phyloP scores from a whole-genome alignment of 2,888 invertebrate species.

The Mayetiola destructor region DNA sequence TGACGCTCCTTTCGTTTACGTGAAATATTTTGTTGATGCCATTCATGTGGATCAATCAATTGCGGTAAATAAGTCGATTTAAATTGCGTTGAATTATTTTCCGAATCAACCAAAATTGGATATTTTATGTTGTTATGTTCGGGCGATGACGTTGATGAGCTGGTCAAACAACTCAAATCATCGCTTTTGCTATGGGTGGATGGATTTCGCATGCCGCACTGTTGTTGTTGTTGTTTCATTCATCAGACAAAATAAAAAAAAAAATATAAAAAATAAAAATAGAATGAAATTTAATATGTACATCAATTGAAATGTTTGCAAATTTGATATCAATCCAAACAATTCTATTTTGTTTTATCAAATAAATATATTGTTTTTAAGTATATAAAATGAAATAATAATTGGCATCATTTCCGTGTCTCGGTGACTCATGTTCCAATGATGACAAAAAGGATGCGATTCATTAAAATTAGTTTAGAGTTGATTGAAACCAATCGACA shows the following conservation, averaged over 20 bases:
- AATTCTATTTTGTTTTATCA: neutral
- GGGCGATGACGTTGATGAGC: slow-evolving; percentile 33
- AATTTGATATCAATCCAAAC: neutral
- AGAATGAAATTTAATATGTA: neutral
- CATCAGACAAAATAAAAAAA: slow-evolving; percentile 18
- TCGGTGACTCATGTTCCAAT: too few species aligned
- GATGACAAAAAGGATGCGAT: too few species aligned
- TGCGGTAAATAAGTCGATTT: slow-evolving; percentile 33
- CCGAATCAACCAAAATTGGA: slow-evolving; percentile 11
- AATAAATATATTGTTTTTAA: too few species aligned
- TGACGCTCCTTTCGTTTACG: slow-evolving; percentile 49
- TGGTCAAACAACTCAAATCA: slow-evolving; percentile 37
- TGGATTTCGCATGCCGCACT: slow-evolving; percentile 39
- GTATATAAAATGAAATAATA: too few species aligned
- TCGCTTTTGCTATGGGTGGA: slow-evolving; percentile 36
- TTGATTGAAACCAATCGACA: too few species aligned
- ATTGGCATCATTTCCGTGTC: too few species aligned
- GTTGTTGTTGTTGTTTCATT: too few species aligned
- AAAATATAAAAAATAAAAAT: neutral
- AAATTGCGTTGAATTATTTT: slow-evolving; percentile 10
- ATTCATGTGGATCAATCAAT: slow-evolving; percentile 34
- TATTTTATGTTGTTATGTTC: slow-evolving; percentile 9
- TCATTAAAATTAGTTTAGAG: too few species aligned
- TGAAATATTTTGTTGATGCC: slow-evolving; percentile 31
- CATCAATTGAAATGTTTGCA: neutral